Percentiles rank a stretch among this genome's conserved stretches.
Conservation (phyloP, 2,113 vertebrate species). For the Bungarus multicinctus region DNA sequence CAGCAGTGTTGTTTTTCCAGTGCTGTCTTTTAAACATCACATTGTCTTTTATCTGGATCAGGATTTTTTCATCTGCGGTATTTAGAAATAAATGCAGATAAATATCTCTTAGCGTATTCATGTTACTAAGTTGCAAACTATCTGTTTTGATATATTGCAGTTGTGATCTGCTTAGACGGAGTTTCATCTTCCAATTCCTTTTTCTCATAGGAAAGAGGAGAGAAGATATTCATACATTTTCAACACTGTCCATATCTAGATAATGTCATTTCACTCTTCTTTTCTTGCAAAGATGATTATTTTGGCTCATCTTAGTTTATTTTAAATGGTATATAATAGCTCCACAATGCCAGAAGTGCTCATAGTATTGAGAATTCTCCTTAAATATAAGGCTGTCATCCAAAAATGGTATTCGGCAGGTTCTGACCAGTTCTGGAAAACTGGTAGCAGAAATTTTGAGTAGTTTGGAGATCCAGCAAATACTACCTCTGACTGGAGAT, state of each 20-base stretch:
- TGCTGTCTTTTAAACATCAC: not conserved
- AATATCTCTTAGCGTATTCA: not conserved
- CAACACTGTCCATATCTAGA: not conserved
- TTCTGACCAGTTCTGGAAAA: no score
- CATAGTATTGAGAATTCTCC: slow-evolving; percentile 88
- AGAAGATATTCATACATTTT: not conserved
- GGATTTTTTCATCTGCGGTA: not conserved
- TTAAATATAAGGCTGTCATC: slow-evolving; percentile 90
- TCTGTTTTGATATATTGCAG: not conserved
- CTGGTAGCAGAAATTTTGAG: no score
- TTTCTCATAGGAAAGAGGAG: not conserved
- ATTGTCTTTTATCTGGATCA: not conserved
- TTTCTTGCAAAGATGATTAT: slow-evolving; percentile 57
- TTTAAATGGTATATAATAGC: slow-evolving; percentile 82
- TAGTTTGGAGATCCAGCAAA: no score
- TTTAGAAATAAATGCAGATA: not conserved
- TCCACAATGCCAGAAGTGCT: slow-evolving; percentile 84
- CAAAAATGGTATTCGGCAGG: no score
- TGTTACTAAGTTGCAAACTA: not conserved
- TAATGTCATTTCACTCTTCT: not conserved
- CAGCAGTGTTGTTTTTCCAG: not conserved
- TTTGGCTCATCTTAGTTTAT: slow-evolving; percentile 87
- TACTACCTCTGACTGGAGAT: no score
- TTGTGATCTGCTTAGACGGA: not conserved
- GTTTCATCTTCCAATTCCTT: not conserved